These are phyloP conservation scores for Podarcis siculus DNA, from an alignment of 2,797 vertebrate species.

Conservation along the genomic window DNA sequence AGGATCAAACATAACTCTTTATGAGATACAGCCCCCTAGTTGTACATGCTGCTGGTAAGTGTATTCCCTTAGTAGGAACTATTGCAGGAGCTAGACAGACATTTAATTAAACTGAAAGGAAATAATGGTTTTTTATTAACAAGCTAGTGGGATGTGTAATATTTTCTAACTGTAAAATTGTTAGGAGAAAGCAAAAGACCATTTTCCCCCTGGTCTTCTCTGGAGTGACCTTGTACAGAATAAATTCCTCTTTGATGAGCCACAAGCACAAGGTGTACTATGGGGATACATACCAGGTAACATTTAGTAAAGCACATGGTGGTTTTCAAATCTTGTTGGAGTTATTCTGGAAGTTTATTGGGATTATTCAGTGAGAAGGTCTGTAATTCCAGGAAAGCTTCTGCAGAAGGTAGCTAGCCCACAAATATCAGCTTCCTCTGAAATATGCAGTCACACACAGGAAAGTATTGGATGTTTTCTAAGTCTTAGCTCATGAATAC, in stretches of 20 bases:
- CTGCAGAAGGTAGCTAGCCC: neutral
- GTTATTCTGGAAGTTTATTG: neutral
- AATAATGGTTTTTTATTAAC: conserved; percentile 52
- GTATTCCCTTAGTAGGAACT: conserved; percentile 31
- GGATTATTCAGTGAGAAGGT: neutral
- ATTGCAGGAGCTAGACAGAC: conserved; percentile 29
- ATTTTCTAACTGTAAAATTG: conserved; percentile 42
- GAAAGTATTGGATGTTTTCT: neutral
- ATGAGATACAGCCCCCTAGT: conserved; percentile 38
- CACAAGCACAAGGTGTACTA: neutral
- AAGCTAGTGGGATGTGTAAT: conserved; percentile 36
- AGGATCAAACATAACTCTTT: conserved; percentile 46
- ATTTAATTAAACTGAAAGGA: conserved; percentile 53
- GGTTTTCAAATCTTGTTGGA: neutral
- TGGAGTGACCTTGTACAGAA: conserved; percentile 20
- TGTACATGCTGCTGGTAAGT: conserved; percentile 38
- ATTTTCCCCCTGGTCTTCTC: neutral
- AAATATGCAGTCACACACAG: neutral
- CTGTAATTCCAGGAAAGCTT: neutral
- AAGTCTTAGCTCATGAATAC: neutral
- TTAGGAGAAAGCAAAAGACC: conserved; percentile 14
- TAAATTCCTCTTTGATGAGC: conserved; percentile 18
- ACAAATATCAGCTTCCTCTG: neutral
- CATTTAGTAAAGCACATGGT: neutral
- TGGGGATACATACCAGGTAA: neutral